phyloP scores from a whole-genome alignment of 2,113 vertebrate genomes.

The Miniopterus natalensis region DNA sequence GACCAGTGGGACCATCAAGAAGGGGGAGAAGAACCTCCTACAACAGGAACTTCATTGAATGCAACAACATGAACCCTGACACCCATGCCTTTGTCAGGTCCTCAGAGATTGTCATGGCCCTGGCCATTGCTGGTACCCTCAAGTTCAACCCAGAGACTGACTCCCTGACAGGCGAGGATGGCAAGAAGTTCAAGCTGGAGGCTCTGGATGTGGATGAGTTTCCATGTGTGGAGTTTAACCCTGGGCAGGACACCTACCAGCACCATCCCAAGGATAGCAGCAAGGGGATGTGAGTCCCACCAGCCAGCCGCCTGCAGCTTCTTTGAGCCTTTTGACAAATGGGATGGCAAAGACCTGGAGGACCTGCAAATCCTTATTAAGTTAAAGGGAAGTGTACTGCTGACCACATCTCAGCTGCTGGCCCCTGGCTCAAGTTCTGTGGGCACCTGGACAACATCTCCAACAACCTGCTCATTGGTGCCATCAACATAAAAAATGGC shows the following conservation, averaged over 20 bases:
- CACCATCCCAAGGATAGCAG: constrained; percentile 92
- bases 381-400: constrained; percentile 99
- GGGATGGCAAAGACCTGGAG: constrained; percentile 93
- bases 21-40: constrained; percentile 98
- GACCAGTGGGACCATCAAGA: constrained; percentile 99
- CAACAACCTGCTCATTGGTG: constrained; percentile 97
- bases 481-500: constrained; percentile 95
- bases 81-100: constrained; percentile 97
- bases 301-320: constrained; percentile 96
- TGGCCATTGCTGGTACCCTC: constrained; percentile 95
- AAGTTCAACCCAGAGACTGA: constrained; percentile 97
- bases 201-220: constrained; percentile 95
- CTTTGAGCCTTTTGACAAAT: constrained; percentile 96
- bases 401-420: constrained; percentile 97
- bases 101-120: constrained; percentile 96
- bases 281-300: constrained; percentile 92
- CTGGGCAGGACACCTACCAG: constrained; percentile 99
- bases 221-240: constrained; percentile 93
- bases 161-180: constrained; percentile 93
- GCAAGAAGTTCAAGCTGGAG: constrained; percentile 95
- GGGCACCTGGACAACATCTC: constrained; percentile 99
- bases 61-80: constrained; percentile 96
- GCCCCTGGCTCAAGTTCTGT: constrained; percentile 98
- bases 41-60: constrained; percentile 98
- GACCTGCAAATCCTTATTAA: constrained; percentile 96